These are phyloP conservation scores for Grammomys surdaster DNA, from an alignment of 2,113 vertebrate genomes.

Conservation along the genomic window DNA sequence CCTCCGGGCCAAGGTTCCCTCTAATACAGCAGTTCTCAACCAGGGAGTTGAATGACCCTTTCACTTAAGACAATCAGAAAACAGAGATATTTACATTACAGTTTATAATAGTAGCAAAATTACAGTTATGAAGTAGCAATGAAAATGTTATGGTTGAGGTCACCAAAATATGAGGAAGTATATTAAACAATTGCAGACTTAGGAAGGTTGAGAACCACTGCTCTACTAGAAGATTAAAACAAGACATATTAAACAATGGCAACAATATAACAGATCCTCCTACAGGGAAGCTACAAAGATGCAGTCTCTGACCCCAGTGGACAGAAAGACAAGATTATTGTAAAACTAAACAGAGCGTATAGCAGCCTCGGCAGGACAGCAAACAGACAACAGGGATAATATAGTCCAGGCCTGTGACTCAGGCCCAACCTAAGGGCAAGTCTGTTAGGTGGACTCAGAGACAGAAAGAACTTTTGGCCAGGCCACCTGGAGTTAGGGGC, in stretches of 20 bases:
- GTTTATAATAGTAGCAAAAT: not conserved
- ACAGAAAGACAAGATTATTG: not conserved
- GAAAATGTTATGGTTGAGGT: not conserved
- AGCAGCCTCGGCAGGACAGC: not conserved
- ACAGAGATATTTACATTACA: not conserved
- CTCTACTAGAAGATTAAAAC: not conserved
- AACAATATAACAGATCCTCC: too few species aligned
- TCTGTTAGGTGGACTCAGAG: not conserved
- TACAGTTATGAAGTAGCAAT: too few species aligned
- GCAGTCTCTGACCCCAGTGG: not conserved
- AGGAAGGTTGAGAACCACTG: not conserved
- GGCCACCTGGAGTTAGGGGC: not conserved
- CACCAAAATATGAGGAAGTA: not conserved
- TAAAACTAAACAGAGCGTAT: not conserved
- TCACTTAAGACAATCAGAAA: not conserved
- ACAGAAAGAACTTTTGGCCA: not conserved
- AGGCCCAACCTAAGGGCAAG: not conserved
- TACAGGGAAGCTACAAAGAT: not conserved
- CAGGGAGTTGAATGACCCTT: not conserved
- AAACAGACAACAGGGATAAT: not conserved
- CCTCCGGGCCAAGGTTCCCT: not conserved
- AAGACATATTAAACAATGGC: not conserved
- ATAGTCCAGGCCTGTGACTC: not conserved
- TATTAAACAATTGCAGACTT: too few species aligned
- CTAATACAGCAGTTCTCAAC: not conserved